phyloP scores from a whole-genome alignment of 2,888 invertebrate species.

The Zelleria hepariella region DNA sequence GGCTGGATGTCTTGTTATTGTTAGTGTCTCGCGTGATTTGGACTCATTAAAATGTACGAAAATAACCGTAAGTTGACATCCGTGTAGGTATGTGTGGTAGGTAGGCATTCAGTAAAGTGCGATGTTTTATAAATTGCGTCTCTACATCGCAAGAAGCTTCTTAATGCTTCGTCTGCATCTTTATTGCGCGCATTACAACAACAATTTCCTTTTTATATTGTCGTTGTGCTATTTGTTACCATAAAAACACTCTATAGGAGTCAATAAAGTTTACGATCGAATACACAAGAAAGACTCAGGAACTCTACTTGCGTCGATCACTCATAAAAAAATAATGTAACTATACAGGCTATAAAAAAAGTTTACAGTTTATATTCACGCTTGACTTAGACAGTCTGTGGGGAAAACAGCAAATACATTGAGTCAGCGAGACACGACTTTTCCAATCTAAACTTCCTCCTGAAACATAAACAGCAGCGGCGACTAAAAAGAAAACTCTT shows the following conservation, averaged over 20 bases:
- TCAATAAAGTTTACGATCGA: conserved; percentile 6
- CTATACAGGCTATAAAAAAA: too few species aligned
- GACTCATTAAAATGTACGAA: too few species aligned
- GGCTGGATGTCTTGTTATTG: not conserved
- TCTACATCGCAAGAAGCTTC: too few species aligned
- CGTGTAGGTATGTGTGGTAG: too few species aligned
- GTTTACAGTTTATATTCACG: too few species aligned
- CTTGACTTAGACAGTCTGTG: not conserved
- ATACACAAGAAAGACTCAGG: not conserved
- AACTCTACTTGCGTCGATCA: not conserved
- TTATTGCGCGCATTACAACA: too few species aligned
- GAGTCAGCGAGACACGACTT: not conserved
- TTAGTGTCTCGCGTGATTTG: not conserved
- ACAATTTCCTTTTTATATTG: not conserved
- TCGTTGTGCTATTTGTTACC: conserved; percentile 2
- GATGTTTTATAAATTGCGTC: too few species aligned
- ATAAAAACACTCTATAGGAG: not conserved
- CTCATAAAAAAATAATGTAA: not conserved
- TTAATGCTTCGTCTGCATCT: too few species aligned
- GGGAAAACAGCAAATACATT: not conserved
- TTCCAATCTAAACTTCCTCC: not conserved
- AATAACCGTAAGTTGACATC: not conserved
- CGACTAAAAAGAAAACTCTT: not conserved
- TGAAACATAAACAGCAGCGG: not conserved
- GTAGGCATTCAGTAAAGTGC: too few species aligned